Evolutionary conservation across 1,140 invertebrate genomes (phyloP).

Genomic region (Lucilia cuprina): DNA sequence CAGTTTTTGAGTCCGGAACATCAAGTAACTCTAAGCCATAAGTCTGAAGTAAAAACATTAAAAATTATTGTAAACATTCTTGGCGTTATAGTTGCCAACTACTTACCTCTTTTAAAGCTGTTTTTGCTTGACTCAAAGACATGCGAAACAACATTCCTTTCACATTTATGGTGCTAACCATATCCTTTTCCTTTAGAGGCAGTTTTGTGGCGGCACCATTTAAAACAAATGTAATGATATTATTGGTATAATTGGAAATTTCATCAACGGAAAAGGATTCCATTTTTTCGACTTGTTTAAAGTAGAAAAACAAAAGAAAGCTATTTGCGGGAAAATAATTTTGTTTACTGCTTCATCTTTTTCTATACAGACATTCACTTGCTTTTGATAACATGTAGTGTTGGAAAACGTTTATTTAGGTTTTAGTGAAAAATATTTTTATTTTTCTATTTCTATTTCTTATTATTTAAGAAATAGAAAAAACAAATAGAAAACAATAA

Average conservation of each 20-base stretch:
- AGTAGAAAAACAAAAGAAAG: neutral
- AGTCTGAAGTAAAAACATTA: neutral
- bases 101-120: conserved; percentile 26
- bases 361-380: neutral
- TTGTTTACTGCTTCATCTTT: neutral
- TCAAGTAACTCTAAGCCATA: conserved; percentile 30
- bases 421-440: neutral
- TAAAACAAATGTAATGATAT: conserved; percentile 23
- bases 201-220: conserved; percentile 35
- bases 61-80: neutral
- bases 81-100: neutral
- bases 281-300: neutral
- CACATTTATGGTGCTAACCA: conserved; percentile 8
- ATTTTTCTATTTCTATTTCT: too few relatives aligned
- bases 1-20: conserved; percentile 30
- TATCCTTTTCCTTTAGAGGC: conserved; percentile 37
- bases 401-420: neutral
- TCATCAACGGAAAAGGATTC: conserved; percentile 10
- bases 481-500: too few relatives aligned
- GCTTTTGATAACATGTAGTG: neutral
- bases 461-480: too few relatives aligned
- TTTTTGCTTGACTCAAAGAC: conserved; percentile 19
- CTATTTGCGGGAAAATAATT: neutral
- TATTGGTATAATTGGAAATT: conserved; percentile 6
- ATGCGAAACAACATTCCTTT: neutral